Percentiles rank a stretch among this genome's conserved stretches.
phyloP scores from a whole-genome alignment of 2,888 invertebrate species.

The Scaptomyza polygonia region DNA sequence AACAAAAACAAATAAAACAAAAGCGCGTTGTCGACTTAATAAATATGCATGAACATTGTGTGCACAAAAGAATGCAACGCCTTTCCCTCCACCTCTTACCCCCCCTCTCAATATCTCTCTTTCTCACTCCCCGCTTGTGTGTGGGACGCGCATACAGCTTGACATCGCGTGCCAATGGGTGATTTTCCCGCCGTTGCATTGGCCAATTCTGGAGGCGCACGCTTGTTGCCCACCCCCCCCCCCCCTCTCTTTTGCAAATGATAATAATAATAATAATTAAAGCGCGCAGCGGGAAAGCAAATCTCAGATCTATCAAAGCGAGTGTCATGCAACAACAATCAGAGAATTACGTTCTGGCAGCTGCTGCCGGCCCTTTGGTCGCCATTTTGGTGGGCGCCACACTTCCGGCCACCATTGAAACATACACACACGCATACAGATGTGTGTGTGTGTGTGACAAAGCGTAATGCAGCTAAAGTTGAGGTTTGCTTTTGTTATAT shows the following conservation, averaged over 20 bases:
- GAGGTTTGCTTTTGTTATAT: background rate
- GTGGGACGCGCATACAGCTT: slow-evolving; percentile 53
- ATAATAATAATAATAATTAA: slow-evolving; percentile 80
- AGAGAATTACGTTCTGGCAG: slow-evolving; percentile 25
- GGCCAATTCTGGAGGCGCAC: slow-evolving; percentile 67
- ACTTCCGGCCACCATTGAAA: slow-evolving; percentile 68
- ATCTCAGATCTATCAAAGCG: slow-evolving; percentile 52
- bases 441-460: slow-evolving; percentile 48
- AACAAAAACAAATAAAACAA: slow-evolving; percentile 70
- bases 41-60: slow-evolving; percentile 76
- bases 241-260: slow-evolving; percentile 36
- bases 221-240: slow-evolving; percentile 35
- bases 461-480: slow-evolving; percentile 45
- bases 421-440: slow-evolving; percentile 21
- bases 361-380: slow-evolving; percentile 13
- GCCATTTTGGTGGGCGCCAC: slow-evolving; percentile 63
- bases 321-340: slow-evolving; percentile 74
- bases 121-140: background rate
- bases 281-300: slow-evolving; percentile 71
- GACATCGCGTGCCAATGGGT: slow-evolving; percentile 81
- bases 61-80: slow-evolving; percentile 73
- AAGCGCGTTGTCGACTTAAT: slow-evolving; percentile 69
- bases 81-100: background rate
- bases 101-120: background rate
- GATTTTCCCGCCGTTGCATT: slow-evolving; percentile 80